phyloP scores from a whole-genome alignment of 2,888 invertebrate genomes.

The Synanthedon andrenaeformis region DNA sequence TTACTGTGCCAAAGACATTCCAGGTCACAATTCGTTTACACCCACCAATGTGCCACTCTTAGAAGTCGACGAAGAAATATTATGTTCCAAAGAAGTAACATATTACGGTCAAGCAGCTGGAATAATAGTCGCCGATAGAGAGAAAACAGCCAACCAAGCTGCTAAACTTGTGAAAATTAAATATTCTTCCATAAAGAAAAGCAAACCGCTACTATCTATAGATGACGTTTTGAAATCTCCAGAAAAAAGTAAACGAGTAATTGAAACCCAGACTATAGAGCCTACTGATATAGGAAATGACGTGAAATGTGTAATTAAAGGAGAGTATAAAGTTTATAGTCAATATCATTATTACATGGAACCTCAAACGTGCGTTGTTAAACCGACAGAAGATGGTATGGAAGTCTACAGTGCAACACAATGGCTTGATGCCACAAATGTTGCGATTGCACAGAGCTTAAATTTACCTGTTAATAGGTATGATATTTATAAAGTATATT shows the following conservation, averaged over 20 bases:
- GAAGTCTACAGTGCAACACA: conserved; percentile 76
- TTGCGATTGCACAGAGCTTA: conserved; percentile 67
- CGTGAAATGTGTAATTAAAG: conserved; percentile 57
- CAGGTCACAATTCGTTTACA: conserved; percentile 71
- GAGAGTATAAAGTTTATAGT: conserved; percentile 66
- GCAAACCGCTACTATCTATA: conserved; percentile 34
- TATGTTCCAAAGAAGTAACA: conserved; percentile 49
- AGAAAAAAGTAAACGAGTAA: conserved; percentile 31
- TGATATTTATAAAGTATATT: conserved; percentile 2
- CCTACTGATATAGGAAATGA: conserved; percentile 45
- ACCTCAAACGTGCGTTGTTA: conserved; percentile 75
- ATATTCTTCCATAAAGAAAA: conserved; percentile 40
- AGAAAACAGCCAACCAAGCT: conserved; percentile 66
- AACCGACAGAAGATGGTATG: conserved; percentile 79
- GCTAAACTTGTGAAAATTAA: conserved; percentile 64
- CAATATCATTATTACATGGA: conserved; percentile 86
- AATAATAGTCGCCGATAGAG: conserved; percentile 72
- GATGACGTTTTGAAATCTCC: conserved; percentile 43
- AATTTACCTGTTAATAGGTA: conserved; percentile 71
- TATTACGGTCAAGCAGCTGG: conserved; percentile 76
- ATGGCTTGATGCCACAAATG: conserved; percentile 72
- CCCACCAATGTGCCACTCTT: conserved; percentile 28
- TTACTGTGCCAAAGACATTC: conserved; percentile 74
- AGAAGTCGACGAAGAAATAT: conserved; percentile 36
- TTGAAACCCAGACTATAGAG: conserved; percentile 24